A percentile compares a stretch with the other conserved stretches of the same genome.
Evolutionary conservation across 2,797 vertebrate species (phyloP).

Genomic region (Holocentrus rufus): DNA sequence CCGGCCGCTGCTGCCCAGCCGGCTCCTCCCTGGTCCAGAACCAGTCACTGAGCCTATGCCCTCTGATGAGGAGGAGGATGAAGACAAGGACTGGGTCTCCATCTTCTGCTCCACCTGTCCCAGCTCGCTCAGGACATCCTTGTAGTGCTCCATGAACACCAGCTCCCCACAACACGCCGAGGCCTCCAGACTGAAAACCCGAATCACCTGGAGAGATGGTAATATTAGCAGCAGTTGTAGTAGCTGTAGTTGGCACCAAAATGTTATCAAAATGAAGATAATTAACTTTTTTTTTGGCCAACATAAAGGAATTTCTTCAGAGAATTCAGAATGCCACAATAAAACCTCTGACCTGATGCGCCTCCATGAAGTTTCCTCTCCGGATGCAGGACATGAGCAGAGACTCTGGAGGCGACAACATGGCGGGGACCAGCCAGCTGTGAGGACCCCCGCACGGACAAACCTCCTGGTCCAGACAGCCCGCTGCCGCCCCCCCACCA

Average conservation of each 20-base stretch:
- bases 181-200: conserved; percentile 88
- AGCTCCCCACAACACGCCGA: conserved; percentile 89
- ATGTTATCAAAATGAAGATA: background rate
- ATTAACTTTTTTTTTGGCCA: background rate
- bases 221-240: background rate
- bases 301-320: too few relatives aligned
- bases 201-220: conserved; percentile 84
- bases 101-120: conserved; percentile 92
- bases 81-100: conserved; percentile 86
- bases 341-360: conserved; percentile 87
- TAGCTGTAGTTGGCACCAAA: background rate
- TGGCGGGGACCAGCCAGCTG: conserved; percentile 89
- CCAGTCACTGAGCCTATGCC: conserved; percentile 68
- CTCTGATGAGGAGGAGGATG: conserved; percentile 84
- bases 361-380: conserved; percentile 91
- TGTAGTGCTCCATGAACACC: conserved; percentile 93
- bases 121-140: conserved; percentile 89
- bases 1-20: conserved; percentile 86
- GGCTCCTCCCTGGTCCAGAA: conserved; percentile 55
- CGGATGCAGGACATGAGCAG: conserved; percentile 94
- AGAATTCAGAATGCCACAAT: background rate
- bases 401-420: conserved; percentile 95
- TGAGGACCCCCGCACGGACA: conserved; percentile 76
- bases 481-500: conserved; percentile 69
- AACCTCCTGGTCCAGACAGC: conserved; percentile 60